These are phyloP conservation scores for Pica pica DNA, from an alignment of 2,113 vertebrate species.

Conservation along the genomic window DNA sequence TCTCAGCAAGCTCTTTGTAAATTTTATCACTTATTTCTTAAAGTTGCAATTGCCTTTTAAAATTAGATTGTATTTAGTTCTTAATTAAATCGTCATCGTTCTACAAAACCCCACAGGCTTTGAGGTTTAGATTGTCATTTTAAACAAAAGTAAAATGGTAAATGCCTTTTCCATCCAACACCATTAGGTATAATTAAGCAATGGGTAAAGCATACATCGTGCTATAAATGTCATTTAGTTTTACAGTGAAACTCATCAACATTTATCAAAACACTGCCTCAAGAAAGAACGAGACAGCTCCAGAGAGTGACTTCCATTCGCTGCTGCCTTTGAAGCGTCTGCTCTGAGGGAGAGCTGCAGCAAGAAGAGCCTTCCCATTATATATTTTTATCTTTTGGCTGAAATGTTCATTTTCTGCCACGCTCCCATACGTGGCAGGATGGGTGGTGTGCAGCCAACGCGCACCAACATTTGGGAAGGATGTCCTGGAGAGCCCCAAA, in stretches of 20 bases:
- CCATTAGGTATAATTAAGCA: slow-evolving; percentile 76
- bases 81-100: slow-evolving; percentile 71
- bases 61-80: slow-evolving; percentile 62
- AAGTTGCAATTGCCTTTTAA: slow-evolving; percentile 54
- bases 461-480: rapidly evolving
- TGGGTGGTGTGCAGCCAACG: rapidly evolving
- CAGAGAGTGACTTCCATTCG: slow-evolving; percentile 16
- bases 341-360: slow-evolving; percentile 35
- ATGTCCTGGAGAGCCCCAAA: neutral
- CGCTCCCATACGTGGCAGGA: rapidly evolving
- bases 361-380: neutral
- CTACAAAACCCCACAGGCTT: slow-evolving; percentile 39
- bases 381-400: neutral
- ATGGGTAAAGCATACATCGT: slow-evolving; percentile 65
- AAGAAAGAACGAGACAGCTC: slow-evolving; percentile 63
- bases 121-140: slow-evolving; percentile 65
- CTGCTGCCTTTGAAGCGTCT: slow-evolving; percentile 42
- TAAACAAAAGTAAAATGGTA: slow-evolving; percentile 69
- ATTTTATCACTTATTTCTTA: slow-evolving; percentile 35
- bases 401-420: neutral
- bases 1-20: neutral
- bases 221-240: slow-evolving; percentile 76
- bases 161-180: slow-evolving; percentile 66
- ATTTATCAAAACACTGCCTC: slow-evolving; percentile 77
- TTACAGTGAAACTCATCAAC: slow-evolving; percentile 80